A percentile compares a stretch with the other conserved stretches of the same genome.
Evolutionary conservation across 2,888 invertebrate species (phyloP).

Genomic region (Cheilosia grossa): DNA sequence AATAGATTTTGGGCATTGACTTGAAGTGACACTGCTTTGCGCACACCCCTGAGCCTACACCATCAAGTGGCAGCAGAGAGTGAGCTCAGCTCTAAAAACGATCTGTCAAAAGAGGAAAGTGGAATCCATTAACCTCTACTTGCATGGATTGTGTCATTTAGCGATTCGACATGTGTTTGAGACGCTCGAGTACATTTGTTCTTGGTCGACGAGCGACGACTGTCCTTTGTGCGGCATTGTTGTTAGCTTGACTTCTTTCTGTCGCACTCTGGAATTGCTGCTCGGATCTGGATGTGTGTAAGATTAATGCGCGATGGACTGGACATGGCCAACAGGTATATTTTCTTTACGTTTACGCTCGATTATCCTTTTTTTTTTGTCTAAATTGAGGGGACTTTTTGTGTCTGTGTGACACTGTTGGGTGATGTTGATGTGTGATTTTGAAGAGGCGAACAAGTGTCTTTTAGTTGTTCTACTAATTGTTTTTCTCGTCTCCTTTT

Average conservation of each 20-base stretch:
- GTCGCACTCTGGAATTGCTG: background rate
- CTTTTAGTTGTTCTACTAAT: constrained; percentile 66
- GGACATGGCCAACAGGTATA: constrained; percentile 59
- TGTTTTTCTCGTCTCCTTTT: constrained; percentile 41
- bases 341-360: constrained; percentile 39
- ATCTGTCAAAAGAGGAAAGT: constrained; percentile 71
- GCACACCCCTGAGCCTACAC: constrained; percentile 55
- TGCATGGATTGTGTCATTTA: constrained; percentile 69
- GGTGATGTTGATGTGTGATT: constrained; percentile 42
- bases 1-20: constrained; percentile 42
- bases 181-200: constrained; percentile 60
- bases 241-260: constrained; percentile 58
- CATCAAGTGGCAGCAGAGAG: constrained; percentile 43
- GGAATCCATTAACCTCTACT: constrained; percentile 72
- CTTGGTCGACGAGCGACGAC: constrained; percentile 35
- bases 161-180: constrained; percentile 75
- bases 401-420: constrained; percentile 50
- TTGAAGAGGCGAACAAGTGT: constrained; percentile 66
- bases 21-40: constrained; percentile 66
- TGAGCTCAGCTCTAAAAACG: constrained; percentile 26
- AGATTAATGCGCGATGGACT: constrained; percentile 43
- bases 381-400: constrained; percentile 33
- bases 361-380: constrained; percentile 41
- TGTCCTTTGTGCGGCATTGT: constrained; percentile 65
- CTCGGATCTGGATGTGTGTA: constrained; percentile 25